Evolutionary conservation across 2,888 invertebrate species (phyloP), one percentile per base, ranked within the genome.

Genomic region (Melieria picta): DNA sequence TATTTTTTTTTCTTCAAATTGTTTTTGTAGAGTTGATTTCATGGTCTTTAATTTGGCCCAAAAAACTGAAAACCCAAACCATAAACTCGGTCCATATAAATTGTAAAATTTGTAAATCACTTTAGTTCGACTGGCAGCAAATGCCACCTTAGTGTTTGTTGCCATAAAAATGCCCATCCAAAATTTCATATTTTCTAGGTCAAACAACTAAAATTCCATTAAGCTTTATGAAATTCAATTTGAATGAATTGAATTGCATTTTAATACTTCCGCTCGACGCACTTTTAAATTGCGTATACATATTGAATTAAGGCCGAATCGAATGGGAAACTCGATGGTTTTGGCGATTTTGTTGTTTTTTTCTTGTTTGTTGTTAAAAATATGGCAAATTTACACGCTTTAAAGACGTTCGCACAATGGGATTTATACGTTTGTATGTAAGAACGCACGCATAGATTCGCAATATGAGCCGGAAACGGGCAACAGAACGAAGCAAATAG

Each of bases 141-240:
- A 30, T 30, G 30, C 30, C 30, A 2, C 2, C 30, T 30, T 2
- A 30, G 30, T 30, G 30, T 30, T 30, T 30, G 30, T 30, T 30
- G 30, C 2, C 30, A 30, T 30, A 30, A 30, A 30, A 30, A 30
- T 30, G 30, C 30, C 30, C 2, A 30, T 30, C 30, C 30, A 30
- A 30, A 30, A 30, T 30, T 30, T 30, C 30, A 30, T 30, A 30
- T 30, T 30, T 30, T 30, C 30, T 30, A 50, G 50, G 50, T 50
- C 50, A 50, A 9, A 50, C 9, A 50, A 50, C 50, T 50, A 50
- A 50, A 50, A 50, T 50, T 9, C 50, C 11, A 50, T 50, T 50
- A 50, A 50, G 11, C 30, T 30, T 30, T 30, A 30, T 30, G 30
- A 62, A 69, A 69, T 69, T 69, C 13, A 69, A 69, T 62, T 55